Evolutionary conservation across 2,113 vertebrate species (phyloP).

Genomic region (Leucosticte australis): DNA sequence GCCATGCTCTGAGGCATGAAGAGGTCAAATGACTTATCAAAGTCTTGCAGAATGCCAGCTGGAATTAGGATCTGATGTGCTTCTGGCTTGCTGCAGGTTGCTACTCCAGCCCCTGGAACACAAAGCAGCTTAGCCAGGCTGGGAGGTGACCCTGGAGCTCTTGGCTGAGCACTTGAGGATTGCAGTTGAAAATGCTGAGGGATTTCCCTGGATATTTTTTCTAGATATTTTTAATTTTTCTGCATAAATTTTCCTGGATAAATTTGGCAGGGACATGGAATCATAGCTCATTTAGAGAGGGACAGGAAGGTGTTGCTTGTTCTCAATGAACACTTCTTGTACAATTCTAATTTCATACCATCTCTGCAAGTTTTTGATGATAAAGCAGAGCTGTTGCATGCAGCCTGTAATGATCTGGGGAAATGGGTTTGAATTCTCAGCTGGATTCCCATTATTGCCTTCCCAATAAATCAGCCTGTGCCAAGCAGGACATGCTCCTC

Average conservation of each 20-base stretch:
- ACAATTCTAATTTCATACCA: slow-evolving; percentile 44
- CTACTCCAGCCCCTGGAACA: not conserved
- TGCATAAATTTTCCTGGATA: not conserved
- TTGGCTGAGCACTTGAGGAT: fast-evolving
- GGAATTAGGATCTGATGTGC: not conserved
- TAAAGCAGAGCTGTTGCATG: not conserved
- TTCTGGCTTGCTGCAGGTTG: not conserved
- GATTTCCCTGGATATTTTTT: not conserved
- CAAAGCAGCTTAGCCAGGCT: not conserved
- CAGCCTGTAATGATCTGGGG: not conserved
- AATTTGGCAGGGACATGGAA: not conserved
- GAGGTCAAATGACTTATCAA: not conserved
- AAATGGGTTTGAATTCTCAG: not conserved
- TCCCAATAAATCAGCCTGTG: not conserved
- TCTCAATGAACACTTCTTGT: slow-evolving; percentile 19
- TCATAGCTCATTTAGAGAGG: not conserved
- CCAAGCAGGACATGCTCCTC: not conserved
- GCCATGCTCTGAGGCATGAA: not conserved
- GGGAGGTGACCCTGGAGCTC: not conserved
- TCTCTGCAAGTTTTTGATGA: slow-evolving; percentile 11
- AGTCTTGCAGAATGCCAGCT: not conserved
- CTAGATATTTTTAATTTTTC: not conserved
- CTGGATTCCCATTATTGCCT: not conserved
- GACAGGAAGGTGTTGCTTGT: not conserved
- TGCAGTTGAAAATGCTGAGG: not conserved